Evolutionary conservation across 2,888 invertebrate genomes (phyloP).

Genomic region (Drosophila prolongata): DNA sequence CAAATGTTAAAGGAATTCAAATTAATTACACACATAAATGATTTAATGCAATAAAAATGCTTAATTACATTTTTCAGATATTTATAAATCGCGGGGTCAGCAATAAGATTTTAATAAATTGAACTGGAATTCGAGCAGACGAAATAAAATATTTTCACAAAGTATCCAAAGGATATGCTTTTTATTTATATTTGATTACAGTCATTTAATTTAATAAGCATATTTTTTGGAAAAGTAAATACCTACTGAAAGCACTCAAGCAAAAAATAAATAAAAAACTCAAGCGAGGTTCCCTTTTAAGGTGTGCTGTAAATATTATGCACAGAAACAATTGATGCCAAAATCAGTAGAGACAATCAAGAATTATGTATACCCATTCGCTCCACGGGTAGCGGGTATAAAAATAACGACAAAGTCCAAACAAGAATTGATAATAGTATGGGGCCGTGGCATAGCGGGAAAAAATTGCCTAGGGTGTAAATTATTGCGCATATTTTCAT

Average conservation of each 20-base stretch:
- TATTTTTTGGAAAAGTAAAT: no score
- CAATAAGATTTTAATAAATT: no score
- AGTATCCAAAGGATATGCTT: no score
- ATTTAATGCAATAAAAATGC: not conserved
- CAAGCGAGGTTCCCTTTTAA: no score
- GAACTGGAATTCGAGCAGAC: no score
- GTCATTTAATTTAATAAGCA: no score
- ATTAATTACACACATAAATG: not conserved
- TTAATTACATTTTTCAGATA: not conserved
- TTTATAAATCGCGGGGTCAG: not conserved
- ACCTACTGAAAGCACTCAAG: not conserved
- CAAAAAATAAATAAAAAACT: no score
- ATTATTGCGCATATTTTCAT: conserved; percentile 78
- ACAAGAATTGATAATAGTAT: conserved; percentile 18
- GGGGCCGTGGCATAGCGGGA: conserved; percentile 1
- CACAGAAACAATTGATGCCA: not conserved
- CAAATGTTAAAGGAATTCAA: not conserved
- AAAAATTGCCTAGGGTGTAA: conserved; percentile 73
- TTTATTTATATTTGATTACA: no score
- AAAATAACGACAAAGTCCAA: conserved; percentile 12
- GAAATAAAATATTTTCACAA: no score
- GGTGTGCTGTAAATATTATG: no score
- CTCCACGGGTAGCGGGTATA: conserved; percentile 4
- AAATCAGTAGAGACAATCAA: not conserved
- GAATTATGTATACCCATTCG: conserved; percentile 2